Conservation (phyloP, 2,888 invertebrate species). For the Drosophila paracracens region DNA sequence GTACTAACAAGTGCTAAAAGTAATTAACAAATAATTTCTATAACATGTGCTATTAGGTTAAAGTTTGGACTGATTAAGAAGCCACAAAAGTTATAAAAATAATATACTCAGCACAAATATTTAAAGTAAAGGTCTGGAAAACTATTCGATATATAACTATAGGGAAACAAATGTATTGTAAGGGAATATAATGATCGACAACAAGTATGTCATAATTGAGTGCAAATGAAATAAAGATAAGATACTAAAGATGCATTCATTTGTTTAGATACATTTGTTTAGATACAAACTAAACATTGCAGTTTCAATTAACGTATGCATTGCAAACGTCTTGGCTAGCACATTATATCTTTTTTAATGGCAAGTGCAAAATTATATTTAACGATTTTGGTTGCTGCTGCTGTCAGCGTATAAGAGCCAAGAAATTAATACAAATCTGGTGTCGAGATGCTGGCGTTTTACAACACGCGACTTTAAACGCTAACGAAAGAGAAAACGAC, state of each 20-base stretch:
- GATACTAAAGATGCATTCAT: neutral
- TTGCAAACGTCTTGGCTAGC: conserved; percentile 5
- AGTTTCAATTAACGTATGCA: neutral
- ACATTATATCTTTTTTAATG: conserved; percentile 10
- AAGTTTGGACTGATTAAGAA: neutral
- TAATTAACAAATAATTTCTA: neutral
- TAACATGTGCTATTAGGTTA: neutral
- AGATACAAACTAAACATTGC: neutral
- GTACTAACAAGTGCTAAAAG: neutral
- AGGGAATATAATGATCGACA: neutral
- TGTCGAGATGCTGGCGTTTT: conserved; percentile 27
- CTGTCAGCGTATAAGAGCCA: conserved; percentile 20
- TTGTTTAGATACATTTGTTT: neutral
- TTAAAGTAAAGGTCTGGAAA: neutral
- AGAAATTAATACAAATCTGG: conserved; percentile 53
- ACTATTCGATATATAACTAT: neutral
- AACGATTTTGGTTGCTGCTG: conserved; percentile 6
- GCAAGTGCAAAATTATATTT: conserved; percentile 21
- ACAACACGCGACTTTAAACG: conserved; percentile 50
- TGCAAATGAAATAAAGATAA: neutral
- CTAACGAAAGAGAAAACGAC: conserved; percentile 75
- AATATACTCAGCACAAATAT: neutral
- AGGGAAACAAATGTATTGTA: neutral
- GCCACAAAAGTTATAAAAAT: neutral
- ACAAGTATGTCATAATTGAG: neutral